Evolutionary conservation across 2,888 invertebrate species (phyloP), one percentile per base, ranked within the genome.

Genomic region (Coleophora deauratella): DNA sequence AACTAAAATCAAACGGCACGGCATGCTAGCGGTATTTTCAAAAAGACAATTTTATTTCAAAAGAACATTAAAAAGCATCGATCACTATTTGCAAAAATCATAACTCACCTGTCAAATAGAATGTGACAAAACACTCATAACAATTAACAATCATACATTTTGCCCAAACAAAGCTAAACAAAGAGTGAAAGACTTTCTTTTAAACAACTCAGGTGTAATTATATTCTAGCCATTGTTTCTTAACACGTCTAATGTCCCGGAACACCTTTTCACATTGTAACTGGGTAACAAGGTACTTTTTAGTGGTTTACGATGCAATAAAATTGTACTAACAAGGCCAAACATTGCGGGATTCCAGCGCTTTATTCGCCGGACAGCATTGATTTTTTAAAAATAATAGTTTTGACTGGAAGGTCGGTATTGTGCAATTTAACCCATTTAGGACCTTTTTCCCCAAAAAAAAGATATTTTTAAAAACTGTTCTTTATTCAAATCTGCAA

Each of bases 281-380:
- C 61, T 56, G 64, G 65, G 55, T 69, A 64, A 68, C 72, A 68
- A 76, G 73, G 72, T 67, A 72, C 74, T 72, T 77, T 80, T 81
- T 79, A 76, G 81, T 74, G 84, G 84, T 84, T 81, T 79, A 84
- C 75, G 73, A 66, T 51, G 71, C 56, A 69, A 81, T 84, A 81
- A 82, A 84, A 75, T 65, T 66, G 63, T 66, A 61, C 59, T 61
- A 65, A 79, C 80, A 80, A 77, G 68, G 71, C 64, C 62, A 82
- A 85, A 84, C 79, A 84, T 84, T 82, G 84, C 77, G 80, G 82
- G 68, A 72, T 69, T 59, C 66, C 55, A 54, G 50, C 53, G 49
- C 66, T 66, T 64, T 58, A 66, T 63, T 61, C 51, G 59, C 59
- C 55, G 57, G 57, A 46, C 45, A 46, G 40, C 42, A 38, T 43